Base-by-base conservation (phyloP, 2,888 invertebrate genomes). In the Ceratothoa steindachneri region DNA sequence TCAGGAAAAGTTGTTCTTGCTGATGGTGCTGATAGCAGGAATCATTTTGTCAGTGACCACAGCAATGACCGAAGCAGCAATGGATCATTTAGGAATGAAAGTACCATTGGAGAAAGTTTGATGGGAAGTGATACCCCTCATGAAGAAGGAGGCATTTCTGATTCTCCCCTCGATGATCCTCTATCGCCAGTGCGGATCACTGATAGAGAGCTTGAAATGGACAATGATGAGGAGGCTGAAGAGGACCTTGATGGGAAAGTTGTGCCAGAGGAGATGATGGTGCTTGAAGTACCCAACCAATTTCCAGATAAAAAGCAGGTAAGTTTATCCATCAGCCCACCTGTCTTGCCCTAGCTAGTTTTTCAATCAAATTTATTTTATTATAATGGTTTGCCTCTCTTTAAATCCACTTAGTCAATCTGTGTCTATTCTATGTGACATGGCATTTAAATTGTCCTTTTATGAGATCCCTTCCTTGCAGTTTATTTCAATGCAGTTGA, bases 91-190 rank as follows among this genome's bases (percentile, higher is more conserved):
- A 41, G 41, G 41, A 41, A 41, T 41, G 41, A 41, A 41, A 41
- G 15, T 41, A 41, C 7, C 15, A 41, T 41, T 41, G 41, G 41
- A 15, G n/a, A n/a, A n/a, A 41, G 41, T 41, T 5, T 15, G 15
- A 9, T 41, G 41, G 41, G 41, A 24, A 60, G 60, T 60, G 60
- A 60, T 24, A 60, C 60, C 12, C 60, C 60, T 60, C 60, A 60
- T 7, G 60, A 60, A 24, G 60, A 60, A 3, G 52, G 52, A 51
- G 27, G 19, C n/a, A 24, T 24, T 24, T 73, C 73, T 7, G 77
- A 77, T 7, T 30, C 73, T 2, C 77, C 77, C 24, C 53, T 77
- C 3, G 65, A 73, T 30, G 68, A 51, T 19, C 68, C 60, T 19
- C 30, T 67, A 12, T 67, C 67, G 19, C 66, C 77, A 9, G 67